Conservation (phyloP, 2,888 invertebrate species). For the Eupithecia subumbrata region DNA sequence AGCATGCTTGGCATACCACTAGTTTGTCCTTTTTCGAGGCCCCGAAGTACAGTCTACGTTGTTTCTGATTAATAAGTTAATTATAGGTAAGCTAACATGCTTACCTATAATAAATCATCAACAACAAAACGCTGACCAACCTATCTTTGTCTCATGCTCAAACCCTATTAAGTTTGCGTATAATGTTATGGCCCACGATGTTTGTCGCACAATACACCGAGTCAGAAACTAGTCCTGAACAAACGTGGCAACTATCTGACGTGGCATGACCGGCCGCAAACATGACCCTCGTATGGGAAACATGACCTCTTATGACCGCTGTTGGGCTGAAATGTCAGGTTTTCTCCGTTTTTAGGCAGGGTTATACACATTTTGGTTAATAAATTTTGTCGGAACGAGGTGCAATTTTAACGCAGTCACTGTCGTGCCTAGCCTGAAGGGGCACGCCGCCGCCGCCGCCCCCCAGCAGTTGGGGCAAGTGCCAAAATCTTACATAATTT, state of each 20-base stretch:
- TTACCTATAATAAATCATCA: background rate
- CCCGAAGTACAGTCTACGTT: too few relatives aligned
- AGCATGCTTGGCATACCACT: too few relatives aligned
- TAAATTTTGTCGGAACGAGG: background rate
- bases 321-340: background rate
- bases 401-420: background rate
- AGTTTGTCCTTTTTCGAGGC: too few relatives aligned
- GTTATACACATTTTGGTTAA: background rate
- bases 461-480: too few relatives aligned
- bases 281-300: background rate
- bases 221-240: slow-evolving; percentile 35
- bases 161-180: slow-evolving; percentile 2
- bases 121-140: background rate
- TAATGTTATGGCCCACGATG: slow-evolving; percentile 11
- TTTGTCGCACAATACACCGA: slow-evolving; percentile 30
- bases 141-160: background rate
- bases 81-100: background rate
- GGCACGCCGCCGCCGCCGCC: too few relatives aligned
- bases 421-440: too few relatives aligned
- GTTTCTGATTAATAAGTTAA: too few relatives aligned
- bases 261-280: slow-evolving; percentile 15
- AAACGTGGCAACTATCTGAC: slow-evolving; percentile 18
- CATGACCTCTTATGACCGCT: background rate
- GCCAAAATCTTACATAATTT: too few relatives aligned
- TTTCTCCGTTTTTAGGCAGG: background rate